Conservation (phyloP, 2,113 vertebrate genomes). For the Fulmarus glacialis region DNA sequence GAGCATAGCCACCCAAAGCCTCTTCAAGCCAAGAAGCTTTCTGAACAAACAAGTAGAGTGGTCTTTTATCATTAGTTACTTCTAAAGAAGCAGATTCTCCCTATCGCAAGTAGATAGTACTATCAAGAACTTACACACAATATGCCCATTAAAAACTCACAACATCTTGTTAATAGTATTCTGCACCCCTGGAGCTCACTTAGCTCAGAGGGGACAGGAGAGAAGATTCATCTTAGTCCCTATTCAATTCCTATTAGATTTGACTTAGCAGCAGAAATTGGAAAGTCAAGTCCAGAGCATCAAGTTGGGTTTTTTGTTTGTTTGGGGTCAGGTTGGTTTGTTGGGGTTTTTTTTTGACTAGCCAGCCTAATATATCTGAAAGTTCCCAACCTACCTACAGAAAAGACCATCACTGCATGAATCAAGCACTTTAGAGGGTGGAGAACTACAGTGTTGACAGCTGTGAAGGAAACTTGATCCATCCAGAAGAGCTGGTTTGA, state of each 20-base stretch:
- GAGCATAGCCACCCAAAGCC: background rate
- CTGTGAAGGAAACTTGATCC: background rate
- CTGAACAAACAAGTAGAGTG: background rate
- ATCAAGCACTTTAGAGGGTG: background rate
- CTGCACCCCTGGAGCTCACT: background rate
- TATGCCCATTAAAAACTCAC: background rate
- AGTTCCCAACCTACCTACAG: background rate
- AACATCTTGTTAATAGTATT: background rate
- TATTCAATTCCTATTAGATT: background rate
- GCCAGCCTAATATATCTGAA: background rate
- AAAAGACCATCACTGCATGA: background rate
- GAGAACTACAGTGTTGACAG: background rate
- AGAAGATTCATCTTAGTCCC: background rate
- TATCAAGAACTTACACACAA: background rate
- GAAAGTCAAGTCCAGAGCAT: background rate
- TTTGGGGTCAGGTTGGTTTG: background rate
- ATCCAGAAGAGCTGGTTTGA: background rate
- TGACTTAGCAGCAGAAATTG: background rate
- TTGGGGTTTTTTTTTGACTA: background rate
- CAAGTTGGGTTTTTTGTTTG: background rate
- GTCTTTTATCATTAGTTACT: background rate
- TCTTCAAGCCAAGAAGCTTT: background rate
- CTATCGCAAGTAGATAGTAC: background rate
- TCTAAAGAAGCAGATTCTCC: background rate
- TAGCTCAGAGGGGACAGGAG: background rate